These are phyloP conservation scores for Prenolepis imparis DNA, from an alignment of 2,888 invertebrate species.

Conservation along the genomic window DNA sequence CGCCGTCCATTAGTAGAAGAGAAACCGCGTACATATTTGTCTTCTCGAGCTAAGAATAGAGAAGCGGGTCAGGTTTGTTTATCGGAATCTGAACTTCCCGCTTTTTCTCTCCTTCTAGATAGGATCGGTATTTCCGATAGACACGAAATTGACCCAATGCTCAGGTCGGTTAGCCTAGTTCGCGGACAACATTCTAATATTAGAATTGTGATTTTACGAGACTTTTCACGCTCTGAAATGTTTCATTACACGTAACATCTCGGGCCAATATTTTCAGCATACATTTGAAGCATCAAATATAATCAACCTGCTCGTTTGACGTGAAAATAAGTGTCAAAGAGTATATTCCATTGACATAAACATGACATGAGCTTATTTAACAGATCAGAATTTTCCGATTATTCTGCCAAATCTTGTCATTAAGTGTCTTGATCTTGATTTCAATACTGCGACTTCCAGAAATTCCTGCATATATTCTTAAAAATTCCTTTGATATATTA, in stretches of 20 bases:
- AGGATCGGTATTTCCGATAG: constrained; percentile 9
- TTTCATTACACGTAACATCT: constrained; percentile 23
- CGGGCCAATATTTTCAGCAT: background rate
- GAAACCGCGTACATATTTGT: constrained; percentile 25
- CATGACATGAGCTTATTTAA: background rate
- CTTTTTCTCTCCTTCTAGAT: background rate
- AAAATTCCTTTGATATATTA: background rate
- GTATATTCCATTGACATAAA: background rate
- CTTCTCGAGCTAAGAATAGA: constrained; percentile 22
- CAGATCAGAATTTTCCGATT: background rate
- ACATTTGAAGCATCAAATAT: background rate
- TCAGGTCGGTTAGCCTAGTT: constrained; percentile 23
- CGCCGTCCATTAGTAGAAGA: background rate
- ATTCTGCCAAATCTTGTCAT: background rate
- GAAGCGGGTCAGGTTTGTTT: constrained; percentile 39
- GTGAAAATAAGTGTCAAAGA: background rate
- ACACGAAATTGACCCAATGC: constrained; percentile 4
- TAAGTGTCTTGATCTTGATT: background rate
- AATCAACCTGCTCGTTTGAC: background rate
- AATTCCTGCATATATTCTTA: background rate
- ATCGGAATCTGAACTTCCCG: constrained; percentile 17
- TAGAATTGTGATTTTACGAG: constrained; percentile 25
- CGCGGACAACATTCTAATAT: constrained; percentile 31
- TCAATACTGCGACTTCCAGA: background rate
- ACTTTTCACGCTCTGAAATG: constrained; percentile 3